These are phyloP conservation scores for Drosophila nasuta DNA, from an alignment of 1,140 invertebrate species.

Conservation along the genomic window DNA sequence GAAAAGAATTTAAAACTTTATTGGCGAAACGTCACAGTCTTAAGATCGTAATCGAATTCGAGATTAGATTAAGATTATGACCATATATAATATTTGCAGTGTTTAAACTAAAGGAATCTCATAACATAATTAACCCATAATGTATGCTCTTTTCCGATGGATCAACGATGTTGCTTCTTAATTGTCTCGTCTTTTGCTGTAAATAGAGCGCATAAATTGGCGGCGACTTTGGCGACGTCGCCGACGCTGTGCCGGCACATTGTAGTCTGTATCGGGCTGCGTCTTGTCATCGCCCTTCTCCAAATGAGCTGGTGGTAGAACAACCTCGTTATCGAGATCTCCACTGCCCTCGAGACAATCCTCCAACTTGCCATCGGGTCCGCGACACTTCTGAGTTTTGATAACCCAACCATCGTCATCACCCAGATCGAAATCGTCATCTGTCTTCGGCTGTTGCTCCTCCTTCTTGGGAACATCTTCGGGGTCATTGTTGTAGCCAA, in stretches of 20 bases:
- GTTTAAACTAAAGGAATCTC: conserved; percentile 21
- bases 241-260: conserved; percentile 51
- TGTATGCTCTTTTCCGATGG: background rate
- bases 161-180: background rate
- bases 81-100: background rate
- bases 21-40: conserved; percentile 13
- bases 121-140: conserved; percentile 3
- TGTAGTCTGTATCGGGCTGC: conserved; percentile 18
- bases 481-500: conserved; percentile 8
- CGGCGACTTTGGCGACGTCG: conserved; percentile 28
- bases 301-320: conserved; percentile 23
- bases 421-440: conserved; percentile 1
- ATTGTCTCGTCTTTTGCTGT: conserved; percentile 52
- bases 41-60: conserved; percentile 20
- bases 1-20: conserved; percentile 27
- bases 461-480: background rate
- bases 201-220: conserved; percentile 56
- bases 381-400: conserved; percentile 37
- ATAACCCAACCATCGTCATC: conserved; percentile 39
- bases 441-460: background rate
- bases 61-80: conserved; percentile 11
- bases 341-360: conserved; percentile 48
- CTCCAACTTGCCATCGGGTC: conserved; percentile 35
- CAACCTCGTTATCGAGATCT: background rate
- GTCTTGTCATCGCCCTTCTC: conserved; percentile 4